Evolutionary conservation across 2,888 invertebrate genomes (phyloP).

Genomic region (Phyto melanocephala): DNA sequence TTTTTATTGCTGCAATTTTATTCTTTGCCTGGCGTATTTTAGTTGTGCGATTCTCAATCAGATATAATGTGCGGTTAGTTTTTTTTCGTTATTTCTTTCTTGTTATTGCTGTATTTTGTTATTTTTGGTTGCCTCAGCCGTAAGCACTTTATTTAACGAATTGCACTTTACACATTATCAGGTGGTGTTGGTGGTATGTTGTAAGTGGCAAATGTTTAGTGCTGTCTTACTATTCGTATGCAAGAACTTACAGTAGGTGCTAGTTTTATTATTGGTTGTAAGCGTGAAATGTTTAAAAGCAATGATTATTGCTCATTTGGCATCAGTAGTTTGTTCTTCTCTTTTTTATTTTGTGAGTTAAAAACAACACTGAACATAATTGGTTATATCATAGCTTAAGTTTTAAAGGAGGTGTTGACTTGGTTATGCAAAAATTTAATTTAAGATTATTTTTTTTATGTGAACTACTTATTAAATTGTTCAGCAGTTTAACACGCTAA

Average conservation of each 20-base stretch:
- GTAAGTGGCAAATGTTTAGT: constrained; percentile 57
- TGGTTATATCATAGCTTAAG: neutral
- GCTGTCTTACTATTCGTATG: constrained; percentile 36
- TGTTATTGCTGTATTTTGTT: neutral
- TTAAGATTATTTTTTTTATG: neutral
- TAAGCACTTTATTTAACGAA: constrained; percentile 61
- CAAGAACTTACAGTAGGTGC: constrained; percentile 44
- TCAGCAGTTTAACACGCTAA: neutral
- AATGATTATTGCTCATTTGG: constrained; percentile 60
- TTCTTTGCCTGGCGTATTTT: neutral
- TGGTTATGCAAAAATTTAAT: constrained; percentile 26
- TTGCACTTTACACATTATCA: constrained; percentile 61
- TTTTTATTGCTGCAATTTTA: neutral
- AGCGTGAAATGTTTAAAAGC: constrained; percentile 58
- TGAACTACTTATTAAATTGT: constrained; percentile 3
- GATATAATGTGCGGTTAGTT: constrained; percentile 53
- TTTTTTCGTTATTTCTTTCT: neutral
- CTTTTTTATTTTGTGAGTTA: neutral
- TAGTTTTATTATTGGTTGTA: constrained; percentile 58
- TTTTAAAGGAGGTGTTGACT: constrained; percentile 39
- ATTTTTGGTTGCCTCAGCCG: constrained; percentile 26
- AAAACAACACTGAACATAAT: neutral
- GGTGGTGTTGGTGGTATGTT: constrained; percentile 48
- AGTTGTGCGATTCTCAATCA: constrained; percentile 41
- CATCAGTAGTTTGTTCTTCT: constrained; percentile 2